Percentiles rank a stretch among this genome's conserved stretches.
phyloP scores from a whole-genome alignment of 2,797 vertebrate species.

The Decapterus maruadsi region DNA sequence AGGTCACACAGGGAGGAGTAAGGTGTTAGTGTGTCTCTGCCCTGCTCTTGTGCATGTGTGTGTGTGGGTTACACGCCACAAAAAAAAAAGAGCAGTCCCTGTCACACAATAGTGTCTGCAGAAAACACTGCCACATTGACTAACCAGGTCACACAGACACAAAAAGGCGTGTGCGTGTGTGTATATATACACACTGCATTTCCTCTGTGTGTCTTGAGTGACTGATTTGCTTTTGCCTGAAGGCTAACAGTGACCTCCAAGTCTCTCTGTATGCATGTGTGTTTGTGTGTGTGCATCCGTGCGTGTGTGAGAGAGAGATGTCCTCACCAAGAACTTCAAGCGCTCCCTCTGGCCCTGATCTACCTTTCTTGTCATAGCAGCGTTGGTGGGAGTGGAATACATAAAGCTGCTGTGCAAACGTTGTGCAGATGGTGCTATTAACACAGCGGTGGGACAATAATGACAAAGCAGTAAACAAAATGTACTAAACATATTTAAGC shows the following conservation, averaged over 20 bases:
- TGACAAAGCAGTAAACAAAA: constrained; percentile 57
- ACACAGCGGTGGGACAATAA: constrained; percentile 24
- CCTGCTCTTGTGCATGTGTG: neutral
- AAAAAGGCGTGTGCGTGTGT: neutral
- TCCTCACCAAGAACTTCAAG: constrained; percentile 43
- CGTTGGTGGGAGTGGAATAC: constrained; percentile 14
- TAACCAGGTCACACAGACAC: constrained; percentile 68
- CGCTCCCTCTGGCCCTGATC: constrained; percentile 21
- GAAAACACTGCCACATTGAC: constrained; percentile 45
- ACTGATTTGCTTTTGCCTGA: constrained; percentile 61
- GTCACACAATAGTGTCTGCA: constrained; percentile 53
- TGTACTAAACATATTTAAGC: constrained; percentile 28
- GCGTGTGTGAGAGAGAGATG: constrained; percentile 19
- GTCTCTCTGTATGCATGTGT: constrained; percentile 1
- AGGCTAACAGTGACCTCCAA: constrained; percentile 68
- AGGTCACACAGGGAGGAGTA: constrained; percentile 11
- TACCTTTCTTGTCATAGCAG: constrained; percentile 39
- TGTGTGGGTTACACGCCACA: neutral
- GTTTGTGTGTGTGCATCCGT: neutral
- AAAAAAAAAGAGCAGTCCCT: constrained; percentile 47
- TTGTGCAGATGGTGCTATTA: constrained; percentile 49
- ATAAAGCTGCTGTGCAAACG: constrained; percentile 22
- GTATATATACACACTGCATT: constrained; percentile 15
- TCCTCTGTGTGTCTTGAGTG: constrained; percentile 58
- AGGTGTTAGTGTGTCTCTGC: neutral